Conservation (phyloP, 1,140 invertebrate species). For the Bombus difficillimus region DNA sequence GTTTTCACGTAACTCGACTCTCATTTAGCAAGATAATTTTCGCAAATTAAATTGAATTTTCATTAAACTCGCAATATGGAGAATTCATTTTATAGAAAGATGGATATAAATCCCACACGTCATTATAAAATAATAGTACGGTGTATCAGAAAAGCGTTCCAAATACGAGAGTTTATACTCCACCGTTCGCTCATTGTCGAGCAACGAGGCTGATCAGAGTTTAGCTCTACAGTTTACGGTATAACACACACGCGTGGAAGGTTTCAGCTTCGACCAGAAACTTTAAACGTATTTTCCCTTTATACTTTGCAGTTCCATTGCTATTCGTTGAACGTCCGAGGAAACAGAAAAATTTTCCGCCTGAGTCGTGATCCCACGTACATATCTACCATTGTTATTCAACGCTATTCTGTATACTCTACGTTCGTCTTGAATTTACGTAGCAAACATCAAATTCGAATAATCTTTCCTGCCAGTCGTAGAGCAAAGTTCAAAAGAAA, state of each 20-base stretch:
- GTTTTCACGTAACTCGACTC: too few relatives aligned
- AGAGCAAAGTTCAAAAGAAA: not conserved
- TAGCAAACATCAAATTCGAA: not conserved
- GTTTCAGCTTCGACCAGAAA: not conserved
- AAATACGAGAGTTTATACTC: too few relatives aligned
- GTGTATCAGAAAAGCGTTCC: too few relatives aligned
- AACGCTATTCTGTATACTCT: too few relatives aligned
- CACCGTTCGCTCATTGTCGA: not conserved
- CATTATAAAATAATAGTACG: too few relatives aligned
- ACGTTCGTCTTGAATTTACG: not conserved
- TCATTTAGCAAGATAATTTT: too few relatives aligned
- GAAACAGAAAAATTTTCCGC: not conserved
- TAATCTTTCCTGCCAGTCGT: not conserved
- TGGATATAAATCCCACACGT: too few relatives aligned
- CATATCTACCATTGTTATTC: not conserved
- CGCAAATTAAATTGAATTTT: too few relatives aligned
- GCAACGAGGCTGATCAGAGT: not conserved
- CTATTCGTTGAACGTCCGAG: not conserved
- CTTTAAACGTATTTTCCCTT: not conserved
- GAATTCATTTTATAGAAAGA: too few relatives aligned
- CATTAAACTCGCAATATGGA: too few relatives aligned
- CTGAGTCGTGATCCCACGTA: not conserved
- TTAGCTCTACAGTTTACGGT: not conserved
- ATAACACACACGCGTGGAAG: not conserved
- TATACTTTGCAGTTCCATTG: not conserved